Evolutionary conservation across 2,113 vertebrate genomes (phyloP), one percentile per base, ranked within the genome.

Genomic region (Austrofundulus limnaeus): DNA sequence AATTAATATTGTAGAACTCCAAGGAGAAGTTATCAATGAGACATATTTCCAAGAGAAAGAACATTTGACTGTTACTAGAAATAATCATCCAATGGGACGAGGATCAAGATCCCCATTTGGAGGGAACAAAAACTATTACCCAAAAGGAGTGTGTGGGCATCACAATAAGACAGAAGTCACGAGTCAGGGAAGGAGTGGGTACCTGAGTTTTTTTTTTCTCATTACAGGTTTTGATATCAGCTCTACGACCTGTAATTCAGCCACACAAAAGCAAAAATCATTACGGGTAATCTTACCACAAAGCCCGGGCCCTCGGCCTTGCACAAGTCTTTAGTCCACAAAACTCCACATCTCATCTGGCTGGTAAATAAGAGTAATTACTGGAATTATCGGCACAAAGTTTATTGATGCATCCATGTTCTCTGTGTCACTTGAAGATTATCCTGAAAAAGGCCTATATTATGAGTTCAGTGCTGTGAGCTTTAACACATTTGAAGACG

Each of bases 101-200:
- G 25, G 54, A 25, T 82, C 16, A 39, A 84, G 81, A 88, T 78
- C 70, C 31, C 7, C 3, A 11, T 52, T 74, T 2, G 0, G 64
- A 70, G 74, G 78, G 63, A 78, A 87, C 77, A 60, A 80, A 17
- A 48, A 56, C 39, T 11, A 75, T 84, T 80, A 81, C 43, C 57
- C 31, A 20, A 49, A 67, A 76, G 13, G 11, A 55, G 14, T 20
- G n/a, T 39, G 58, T 70, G 70, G 73, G 63, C 46, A 46, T 45
- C 41, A 78, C 53, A 82, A 83, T 61, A 74, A 63, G 71, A 67
- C 55, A 64, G 28, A 74, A 83, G 78, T 88, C 83, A 86, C 72
- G 85, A 90, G 72, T 66, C 56, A 3, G 45, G 19, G 17, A 43
- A 10, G 3, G 34, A 72, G 39, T 38, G 64, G 16, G 41, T 48